Conservation (phyloP, 2,113 vertebrate species). For the Osmerus eperlanus region DNA sequence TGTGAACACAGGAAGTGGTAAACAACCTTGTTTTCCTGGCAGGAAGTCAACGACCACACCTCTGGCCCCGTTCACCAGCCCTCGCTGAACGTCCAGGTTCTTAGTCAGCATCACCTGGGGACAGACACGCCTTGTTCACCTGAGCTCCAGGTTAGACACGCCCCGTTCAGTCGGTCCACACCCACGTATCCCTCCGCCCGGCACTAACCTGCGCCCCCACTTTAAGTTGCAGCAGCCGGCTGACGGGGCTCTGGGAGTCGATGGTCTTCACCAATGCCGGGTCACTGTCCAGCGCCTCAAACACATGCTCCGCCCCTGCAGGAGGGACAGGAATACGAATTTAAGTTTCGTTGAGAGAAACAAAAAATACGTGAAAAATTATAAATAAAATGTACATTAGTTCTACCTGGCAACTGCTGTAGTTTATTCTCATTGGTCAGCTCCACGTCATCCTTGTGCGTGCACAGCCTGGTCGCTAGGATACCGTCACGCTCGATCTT, state of each 20-base stretch:
- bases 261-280: slow-evolving; percentile 77
- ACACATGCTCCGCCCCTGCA: slow-evolving; percentile 73
- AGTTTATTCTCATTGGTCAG: slow-evolving; percentile 84
- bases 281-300: slow-evolving; percentile 89
- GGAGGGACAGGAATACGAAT: neutral
- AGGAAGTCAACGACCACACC: slow-evolving; percentile 88
- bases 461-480: slow-evolving; percentile 92
- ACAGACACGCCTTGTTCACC: neutral
- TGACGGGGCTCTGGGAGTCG: slow-evolving; percentile 86
- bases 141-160: neutral
- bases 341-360: neutral
- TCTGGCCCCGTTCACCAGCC: slow-evolving; percentile 92
- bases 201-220: slow-evolving; percentile 84
- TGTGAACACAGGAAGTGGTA: neutral
- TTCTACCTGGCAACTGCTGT: slow-evolving; percentile 82
- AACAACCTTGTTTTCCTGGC: slow-evolving; percentile 76
- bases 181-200: neutral
- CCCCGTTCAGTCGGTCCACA: neutral
- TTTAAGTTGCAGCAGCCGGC: slow-evolving; percentile 83
- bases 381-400: too few relatives aligned
- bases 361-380: neutral
- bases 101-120: slow-evolving; percentile 94
- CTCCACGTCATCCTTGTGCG: slow-evolving; percentile 94
- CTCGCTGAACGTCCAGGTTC: slow-evolving; percentile 86
- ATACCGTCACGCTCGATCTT: slow-evolving; percentile 87